Base-by-base conservation (phyloP, 2,113 vertebrate species). In the Chrysemys picta region DNA sequence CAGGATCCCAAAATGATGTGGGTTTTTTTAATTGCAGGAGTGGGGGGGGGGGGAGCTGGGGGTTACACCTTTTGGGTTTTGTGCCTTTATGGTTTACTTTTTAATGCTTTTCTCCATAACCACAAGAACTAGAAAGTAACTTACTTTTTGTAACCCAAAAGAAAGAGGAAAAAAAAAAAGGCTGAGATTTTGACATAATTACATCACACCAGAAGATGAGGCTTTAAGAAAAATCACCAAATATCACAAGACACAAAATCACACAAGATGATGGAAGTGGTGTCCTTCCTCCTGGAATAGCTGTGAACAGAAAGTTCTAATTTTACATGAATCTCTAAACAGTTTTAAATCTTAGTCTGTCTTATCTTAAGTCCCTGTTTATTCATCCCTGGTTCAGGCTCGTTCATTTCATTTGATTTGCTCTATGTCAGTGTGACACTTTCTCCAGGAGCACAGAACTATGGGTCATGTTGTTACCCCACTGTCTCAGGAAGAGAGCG, bases 1-100 rank as follows among this genome's bases (percentile, higher is more conserved):
- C 57, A 31, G 57, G 27, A 29, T 10, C 27, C 27, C 57, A 29
- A 57, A 57, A 57, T 25, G 25, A n/a, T 69, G 16, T 17, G 29
- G 14, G 7, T 45, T n/a, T 38, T 59, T 59, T 59, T 31, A 59
- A 59, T 59, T 59, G 57, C 57, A 31, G 25, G 21, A 56, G 21
- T 24, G 57, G 8, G 57, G 3, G 57, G 57, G 3, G 57, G 12
- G 5, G 45, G 8, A 8, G 7, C 2, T 4, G 2, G 27, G 4
- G 56, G 56, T 29, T 59, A 27, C 2, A 59, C 57, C 57, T 59
- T 59, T 59, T 59, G 25, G 10, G 25, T 29, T 29, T 59, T 59
- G 27, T 29, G n/a, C 17, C 17, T 10, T 38, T 72, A 22, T 17
- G 9, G 9, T n/a, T 72, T 72, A n/a, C n/a, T 59, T 59, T 59